These are phyloP conservation scores for Samia ricini DNA, from an alignment of 1,140 invertebrate genomes.

Conservation along the genomic window DNA sequence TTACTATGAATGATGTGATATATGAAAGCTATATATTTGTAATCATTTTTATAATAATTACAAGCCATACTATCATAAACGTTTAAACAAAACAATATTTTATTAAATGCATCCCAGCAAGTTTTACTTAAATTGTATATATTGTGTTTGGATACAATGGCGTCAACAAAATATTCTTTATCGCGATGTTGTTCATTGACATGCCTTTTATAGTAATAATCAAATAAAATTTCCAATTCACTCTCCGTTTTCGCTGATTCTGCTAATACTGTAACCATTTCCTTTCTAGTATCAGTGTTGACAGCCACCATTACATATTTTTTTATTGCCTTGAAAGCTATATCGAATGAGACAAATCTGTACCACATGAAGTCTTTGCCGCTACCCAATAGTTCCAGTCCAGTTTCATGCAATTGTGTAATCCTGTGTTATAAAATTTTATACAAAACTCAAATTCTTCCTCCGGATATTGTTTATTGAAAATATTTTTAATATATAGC, in stretches of 20 bases:
- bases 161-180: slow-evolving; percentile 42
- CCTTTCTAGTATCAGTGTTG: slow-evolving; percentile 24
- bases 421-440: slow-evolving; percentile 36
- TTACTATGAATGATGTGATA: slow-evolving; percentile 41
- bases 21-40: slow-evolving; percentile 31
- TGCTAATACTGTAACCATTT: slow-evolving; percentile 40
- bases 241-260: slow-evolving; percentile 35
- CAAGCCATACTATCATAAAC: slow-evolving; percentile 28
- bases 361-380: slow-evolving; percentile 49
- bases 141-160: slow-evolving; percentile 34
- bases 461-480: slow-evolving; percentile 35
- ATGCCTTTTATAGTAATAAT: slow-evolving; percentile 51
- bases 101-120: slow-evolving; percentile 48
- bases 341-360: slow-evolving; percentile 46
- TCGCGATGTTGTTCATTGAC: slow-evolving; percentile 36
- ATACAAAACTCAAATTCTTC: slow-evolving; percentile 45
- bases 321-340: slow-evolving; percentile 43
- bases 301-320: slow-evolving; percentile 33
- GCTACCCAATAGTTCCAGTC: slow-evolving; percentile 33
- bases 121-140: slow-evolving; percentile 40
- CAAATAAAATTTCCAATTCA: slow-evolving; percentile 38
- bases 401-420: slow-evolving; percentile 40
- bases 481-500: slow-evolving; percentile 41
- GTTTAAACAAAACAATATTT: slow-evolving; percentile 43
- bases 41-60: slow-evolving; percentile 22